phyloP scores from a whole-genome alignment of 2,888 invertebrate genomes.

The Argyresthia goedartella region DNA sequence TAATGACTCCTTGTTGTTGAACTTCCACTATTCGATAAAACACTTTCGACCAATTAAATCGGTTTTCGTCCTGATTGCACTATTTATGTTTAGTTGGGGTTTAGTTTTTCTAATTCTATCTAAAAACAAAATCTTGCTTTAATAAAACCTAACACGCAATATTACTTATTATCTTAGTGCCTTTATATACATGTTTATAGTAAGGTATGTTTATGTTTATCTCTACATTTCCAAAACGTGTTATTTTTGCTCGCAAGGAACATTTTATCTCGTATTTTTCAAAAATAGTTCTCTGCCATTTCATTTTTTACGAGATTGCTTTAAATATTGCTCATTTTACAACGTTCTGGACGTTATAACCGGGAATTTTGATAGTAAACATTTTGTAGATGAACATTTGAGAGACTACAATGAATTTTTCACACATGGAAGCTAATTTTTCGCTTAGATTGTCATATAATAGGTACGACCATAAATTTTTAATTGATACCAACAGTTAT shows the following conservation, averaged over 20 bases:
- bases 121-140: too few species aligned
- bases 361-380: constrained; percentile 2
- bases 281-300: constrained; percentile 20
- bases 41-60: constrained; percentile 51
- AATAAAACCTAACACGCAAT: too few species aligned
- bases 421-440: too few species aligned
- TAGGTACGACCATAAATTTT: too few species aligned
- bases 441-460: too few species aligned
- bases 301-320: constrained; percentile 27
- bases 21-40: constrained; percentile 46
- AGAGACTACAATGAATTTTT: background rate
- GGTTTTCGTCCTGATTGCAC: background rate
- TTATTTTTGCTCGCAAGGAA: background rate
- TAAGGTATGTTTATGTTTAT: too few species aligned
- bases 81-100: too few species aligned
- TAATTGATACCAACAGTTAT: too few species aligned
- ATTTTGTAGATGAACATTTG: background rate
- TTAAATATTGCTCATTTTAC: constrained; percentile 34
- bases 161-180: too few species aligned
- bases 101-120: too few species aligned
- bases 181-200: too few species aligned
- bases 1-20: constrained; percentile 50
- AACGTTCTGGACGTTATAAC: constrained; percentile 19
- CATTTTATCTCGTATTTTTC: constrained; percentile 21
- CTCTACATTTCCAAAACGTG: too few species aligned